Base-by-base conservation (phyloP, 2,888 invertebrate genomes). In the Athalia rosae region DNA sequence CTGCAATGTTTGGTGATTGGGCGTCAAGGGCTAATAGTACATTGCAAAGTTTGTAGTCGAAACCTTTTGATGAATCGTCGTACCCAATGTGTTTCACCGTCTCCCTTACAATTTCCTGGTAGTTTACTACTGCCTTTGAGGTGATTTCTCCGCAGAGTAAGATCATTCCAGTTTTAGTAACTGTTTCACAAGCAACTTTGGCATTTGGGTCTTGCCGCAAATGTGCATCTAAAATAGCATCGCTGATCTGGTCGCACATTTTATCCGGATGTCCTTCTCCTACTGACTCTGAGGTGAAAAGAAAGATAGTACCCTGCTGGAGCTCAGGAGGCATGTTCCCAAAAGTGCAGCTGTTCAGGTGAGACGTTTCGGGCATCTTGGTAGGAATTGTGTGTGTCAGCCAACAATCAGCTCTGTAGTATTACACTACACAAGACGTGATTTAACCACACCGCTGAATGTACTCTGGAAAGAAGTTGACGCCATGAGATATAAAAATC, bases 21-120 rank as follows among this genome's bases (percentile, higher is more conserved):
- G 98, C 96, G 91, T 99, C 99, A 91, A 99, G 93, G 79, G 98
- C 98, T 91, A 99, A 94, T 91, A 99, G 94, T 87, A 99, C 97
- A 92, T 97, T 98, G 95, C 99, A 99, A 81, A 98, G 99, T 94
- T 99, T 99, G 95, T 97, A 98, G 95, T 99, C 99, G 93, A 99
- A 99, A 91, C 98, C 98, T 95, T 99, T 99, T 48, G 96, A 96
- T 61, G 97, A 98, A 90, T 98, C 98, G 89, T 99, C 99, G 90
- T 99, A 99, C 79, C 99, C 99, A 90, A 99, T 99, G 90, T 98
- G 97, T 90, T 97, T 95, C 77, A 99, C 96, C 3, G 99, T 98
- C 82, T 98, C 97, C 83, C 99, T 93, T 76, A 99, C 98, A 82
- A 99, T 96, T 90, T 95, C 95, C 90, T 99, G 99, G 90, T 99